phyloP scores from a whole-genome alignment of 2,888 invertebrate species.

The Protonemura montana region DNA sequence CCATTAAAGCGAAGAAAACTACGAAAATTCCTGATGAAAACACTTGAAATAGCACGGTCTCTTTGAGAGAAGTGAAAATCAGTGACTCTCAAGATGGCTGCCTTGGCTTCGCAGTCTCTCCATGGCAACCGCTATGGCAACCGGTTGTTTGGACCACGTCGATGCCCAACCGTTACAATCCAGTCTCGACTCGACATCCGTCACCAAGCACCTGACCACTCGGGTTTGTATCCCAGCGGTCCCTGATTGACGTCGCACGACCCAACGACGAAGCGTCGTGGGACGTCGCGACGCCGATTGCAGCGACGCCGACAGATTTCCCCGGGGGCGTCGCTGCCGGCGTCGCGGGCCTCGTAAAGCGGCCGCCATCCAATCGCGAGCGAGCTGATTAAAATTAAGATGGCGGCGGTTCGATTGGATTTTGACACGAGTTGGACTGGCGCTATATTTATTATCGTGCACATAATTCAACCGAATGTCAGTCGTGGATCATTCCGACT shows the following conservation, averaged over 20 bases:
- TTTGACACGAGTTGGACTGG: background rate
- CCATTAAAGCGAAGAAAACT: too few relatives aligned
- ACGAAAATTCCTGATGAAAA: too few relatives aligned
- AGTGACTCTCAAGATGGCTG: too few relatives aligned
- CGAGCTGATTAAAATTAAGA: background rate
- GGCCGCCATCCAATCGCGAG: background rate
- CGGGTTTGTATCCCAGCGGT: background rate
- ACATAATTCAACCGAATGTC: background rate
- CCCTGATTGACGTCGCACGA: background rate
- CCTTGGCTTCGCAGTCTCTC: too few relatives aligned
- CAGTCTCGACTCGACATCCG: too few relatives aligned
- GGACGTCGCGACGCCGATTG: background rate
- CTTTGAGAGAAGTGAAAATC: too few relatives aligned
- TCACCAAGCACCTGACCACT: too few relatives aligned
- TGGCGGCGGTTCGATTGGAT: background rate
- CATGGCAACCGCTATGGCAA: too few relatives aligned
- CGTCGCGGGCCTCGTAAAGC: conserved; percentile 7
- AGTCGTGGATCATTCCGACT: background rate
- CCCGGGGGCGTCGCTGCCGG: background rate
- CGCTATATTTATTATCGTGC: background rate
- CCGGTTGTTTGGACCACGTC: too few relatives aligned
- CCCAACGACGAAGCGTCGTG: background rate
- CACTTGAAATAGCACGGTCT: too few relatives aligned
- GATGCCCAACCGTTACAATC: too few relatives aligned
- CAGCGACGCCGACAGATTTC: conserved; percentile 8